Evolutionary conservation across 2,797 vertebrate species (phyloP).

Genomic region (Gallinago nigripennis): DNA sequence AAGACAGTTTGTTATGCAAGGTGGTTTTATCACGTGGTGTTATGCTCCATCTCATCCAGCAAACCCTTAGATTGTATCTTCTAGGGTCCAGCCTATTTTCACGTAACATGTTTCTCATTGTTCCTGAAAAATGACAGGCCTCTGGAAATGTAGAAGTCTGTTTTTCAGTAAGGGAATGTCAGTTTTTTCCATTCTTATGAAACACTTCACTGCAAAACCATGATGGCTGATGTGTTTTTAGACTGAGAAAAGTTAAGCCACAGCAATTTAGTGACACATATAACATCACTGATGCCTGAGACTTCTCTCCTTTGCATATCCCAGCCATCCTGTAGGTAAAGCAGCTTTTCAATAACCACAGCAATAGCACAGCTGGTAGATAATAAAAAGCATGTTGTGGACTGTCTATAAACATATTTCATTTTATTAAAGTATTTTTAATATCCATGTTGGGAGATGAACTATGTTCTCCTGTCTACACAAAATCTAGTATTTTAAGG

Average conservation of each 20-base stretch:
- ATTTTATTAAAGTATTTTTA: not conserved
- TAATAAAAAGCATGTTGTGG: not conserved
- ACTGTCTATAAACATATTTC: accelerated
- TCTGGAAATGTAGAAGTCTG: not conserved
- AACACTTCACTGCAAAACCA: not conserved
- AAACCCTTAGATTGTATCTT: not conserved
- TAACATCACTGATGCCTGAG: not conserved
- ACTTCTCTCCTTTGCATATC: not conserved
- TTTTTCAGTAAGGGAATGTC: not conserved
- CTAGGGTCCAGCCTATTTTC: not conserved
- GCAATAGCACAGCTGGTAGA: not conserved
- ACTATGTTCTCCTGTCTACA: not conserved
- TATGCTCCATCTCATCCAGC: not conserved
- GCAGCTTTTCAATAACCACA: not conserved
- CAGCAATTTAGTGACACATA: not conserved
- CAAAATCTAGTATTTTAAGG: not conserved
- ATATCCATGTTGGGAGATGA: not conserved
- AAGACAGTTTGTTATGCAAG: constrained; percentile 41
- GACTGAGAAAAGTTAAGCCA: not conserved
- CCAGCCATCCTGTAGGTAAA: not conserved
- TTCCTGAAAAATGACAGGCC: not conserved
- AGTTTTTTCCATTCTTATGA: not conserved
- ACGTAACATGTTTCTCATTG: not conserved
- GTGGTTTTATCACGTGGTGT: not conserved
- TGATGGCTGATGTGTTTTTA: not conserved